Evolutionary conservation across 2,888 invertebrate genomes (phyloP).

Genomic region (Orgyia antiqua): DNA sequence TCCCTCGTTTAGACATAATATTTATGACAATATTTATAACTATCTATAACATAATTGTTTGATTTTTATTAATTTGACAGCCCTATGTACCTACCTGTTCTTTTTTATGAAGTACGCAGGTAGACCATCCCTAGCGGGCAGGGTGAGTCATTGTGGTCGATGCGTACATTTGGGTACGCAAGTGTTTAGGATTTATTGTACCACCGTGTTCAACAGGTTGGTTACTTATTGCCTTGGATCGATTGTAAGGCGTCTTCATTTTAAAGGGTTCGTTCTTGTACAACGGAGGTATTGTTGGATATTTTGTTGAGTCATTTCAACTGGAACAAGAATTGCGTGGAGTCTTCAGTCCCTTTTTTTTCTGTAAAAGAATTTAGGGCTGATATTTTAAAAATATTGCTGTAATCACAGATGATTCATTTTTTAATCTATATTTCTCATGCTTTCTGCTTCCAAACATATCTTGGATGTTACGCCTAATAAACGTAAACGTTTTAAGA

Average conservation of each 20-base stretch:
- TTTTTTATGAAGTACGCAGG: constrained; percentile 34
- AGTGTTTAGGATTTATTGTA: constrained; percentile 29
- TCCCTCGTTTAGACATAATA: too few species aligned
- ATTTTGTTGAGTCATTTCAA: constrained; percentile 13
- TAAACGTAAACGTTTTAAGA: too few species aligned
- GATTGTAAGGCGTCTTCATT: constrained; percentile 23
- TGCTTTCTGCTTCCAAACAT: too few species aligned
- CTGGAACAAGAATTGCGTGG: constrained; percentile 1
- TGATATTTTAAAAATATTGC: too few species aligned
- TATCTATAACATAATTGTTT: too few species aligned
- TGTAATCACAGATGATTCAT: too few species aligned
- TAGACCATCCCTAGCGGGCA: constrained; percentile 26
- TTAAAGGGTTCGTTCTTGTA: constrained; percentile 16
- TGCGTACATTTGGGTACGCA: constrained; percentile 24
- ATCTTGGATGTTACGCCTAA: too few species aligned
- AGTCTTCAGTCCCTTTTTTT: background rate
- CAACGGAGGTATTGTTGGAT: constrained; percentile 6
- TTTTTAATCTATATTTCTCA: too few species aligned
- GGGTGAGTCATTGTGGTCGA: constrained; percentile 36
- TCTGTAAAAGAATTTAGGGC: too few species aligned
- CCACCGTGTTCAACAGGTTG: constrained; percentile 33
- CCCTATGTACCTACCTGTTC: constrained; percentile 49
- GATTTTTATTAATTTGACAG: too few species aligned
- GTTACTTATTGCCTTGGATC: constrained; percentile 19
- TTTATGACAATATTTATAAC: too few species aligned